These are phyloP conservation scores for Harpalus rubripes DNA, from an alignment of 2,888 invertebrate genomes.

Conservation along the genomic window DNA sequence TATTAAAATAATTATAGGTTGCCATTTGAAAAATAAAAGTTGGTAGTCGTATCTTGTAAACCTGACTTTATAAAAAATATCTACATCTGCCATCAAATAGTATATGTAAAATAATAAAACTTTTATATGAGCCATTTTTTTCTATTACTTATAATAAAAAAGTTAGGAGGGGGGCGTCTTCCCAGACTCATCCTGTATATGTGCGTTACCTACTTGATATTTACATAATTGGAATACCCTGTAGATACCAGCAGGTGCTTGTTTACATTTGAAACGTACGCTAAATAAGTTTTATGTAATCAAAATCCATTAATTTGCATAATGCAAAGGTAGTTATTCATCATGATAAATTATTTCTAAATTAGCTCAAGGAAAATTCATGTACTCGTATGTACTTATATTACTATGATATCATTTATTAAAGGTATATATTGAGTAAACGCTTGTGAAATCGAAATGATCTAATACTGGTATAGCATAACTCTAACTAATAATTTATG, in stretches of 20 bases:
- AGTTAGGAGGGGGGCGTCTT: too few species aligned
- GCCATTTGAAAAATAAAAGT: too few species aligned
- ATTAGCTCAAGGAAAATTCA: constrained; percentile 43
- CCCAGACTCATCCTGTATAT: too few species aligned
- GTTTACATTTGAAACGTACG: not conserved
- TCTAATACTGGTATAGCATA: not conserved
- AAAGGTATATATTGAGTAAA: constrained; percentile 5
- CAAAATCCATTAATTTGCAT: not conserved
- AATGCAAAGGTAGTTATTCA: constrained; percentile 22
- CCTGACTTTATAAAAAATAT: too few species aligned
- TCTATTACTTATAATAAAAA: too few species aligned
- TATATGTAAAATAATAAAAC: too few species aligned
- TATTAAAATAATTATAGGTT: too few species aligned
- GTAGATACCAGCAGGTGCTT: not conserved
- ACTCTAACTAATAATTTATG: not conserved
- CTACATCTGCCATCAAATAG: too few species aligned
- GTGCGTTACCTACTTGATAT: too few species aligned
- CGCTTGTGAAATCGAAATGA: constrained; percentile 12
- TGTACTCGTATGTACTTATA: not conserved
- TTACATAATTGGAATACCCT: not conserved
- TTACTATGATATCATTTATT: constrained; percentile 20
- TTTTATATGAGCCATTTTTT: too few species aligned
- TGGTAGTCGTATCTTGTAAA: too few species aligned
- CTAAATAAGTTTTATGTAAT: not conserved
- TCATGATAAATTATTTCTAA: constrained; percentile 10